Conservation (phyloP, 1,140 invertebrate genomes). For the Varroa destructor region DNA sequence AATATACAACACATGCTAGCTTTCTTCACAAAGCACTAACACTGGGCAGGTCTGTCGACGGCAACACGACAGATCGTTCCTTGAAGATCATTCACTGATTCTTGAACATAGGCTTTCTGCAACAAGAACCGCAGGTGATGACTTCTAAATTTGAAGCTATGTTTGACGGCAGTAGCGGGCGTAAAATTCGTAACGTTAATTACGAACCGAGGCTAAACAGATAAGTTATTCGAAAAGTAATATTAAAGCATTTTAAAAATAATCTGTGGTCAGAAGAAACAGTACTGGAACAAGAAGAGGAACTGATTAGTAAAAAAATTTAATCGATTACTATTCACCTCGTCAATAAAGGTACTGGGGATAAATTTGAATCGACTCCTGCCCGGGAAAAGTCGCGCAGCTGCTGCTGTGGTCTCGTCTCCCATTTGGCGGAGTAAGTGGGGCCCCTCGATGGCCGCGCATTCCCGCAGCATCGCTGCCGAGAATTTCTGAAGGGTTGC, state of each 20-base stretch:
- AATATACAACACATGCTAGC: too few relatives aligned
- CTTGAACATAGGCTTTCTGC: conserved; percentile 5
- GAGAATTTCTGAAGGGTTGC: background rate
- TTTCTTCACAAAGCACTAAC: too few relatives aligned
- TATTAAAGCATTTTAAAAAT: background rate
- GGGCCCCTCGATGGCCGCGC: background rate
- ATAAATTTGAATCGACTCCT: background rate
- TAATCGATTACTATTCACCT: background rate
- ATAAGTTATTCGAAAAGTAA: background rate
- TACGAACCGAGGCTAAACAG: background rate
- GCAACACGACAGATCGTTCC: conserved; percentile 5
- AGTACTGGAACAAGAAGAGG: background rate
- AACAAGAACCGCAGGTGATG: background rate
- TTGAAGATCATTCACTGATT: background rate
- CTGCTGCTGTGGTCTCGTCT: background rate
- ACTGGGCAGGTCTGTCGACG: background rate
- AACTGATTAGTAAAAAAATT: background rate
- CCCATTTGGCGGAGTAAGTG: conserved; percentile 4
- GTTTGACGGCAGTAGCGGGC: background rate
- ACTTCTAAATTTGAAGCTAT: too few relatives aligned
- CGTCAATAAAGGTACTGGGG: conserved; percentile 22
- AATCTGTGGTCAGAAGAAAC: background rate
- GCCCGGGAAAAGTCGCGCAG: background rate
- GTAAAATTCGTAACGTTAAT: background rate
- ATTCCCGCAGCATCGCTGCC: background rate